Evolutionary conservation across 2,113 vertebrate species (phyloP).

Genomic region (Microtus pennsylvanicus): DNA sequence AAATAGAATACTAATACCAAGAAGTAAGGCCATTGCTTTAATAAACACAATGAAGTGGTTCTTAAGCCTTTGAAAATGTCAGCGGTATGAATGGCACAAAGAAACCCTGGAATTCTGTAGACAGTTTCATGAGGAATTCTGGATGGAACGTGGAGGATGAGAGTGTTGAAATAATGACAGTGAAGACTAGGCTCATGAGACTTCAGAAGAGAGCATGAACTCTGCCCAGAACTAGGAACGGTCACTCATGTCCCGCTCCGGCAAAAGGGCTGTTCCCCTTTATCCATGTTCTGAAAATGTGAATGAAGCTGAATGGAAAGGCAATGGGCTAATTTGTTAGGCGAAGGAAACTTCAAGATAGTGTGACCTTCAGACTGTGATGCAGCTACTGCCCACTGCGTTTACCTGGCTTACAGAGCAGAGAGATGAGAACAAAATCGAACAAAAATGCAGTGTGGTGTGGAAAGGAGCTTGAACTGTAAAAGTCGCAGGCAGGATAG

Average conservation of each 20-base stretch:
- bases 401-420: neutral
- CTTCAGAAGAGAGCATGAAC: too few relatives aligned
- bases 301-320: neutral
- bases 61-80: neutral
- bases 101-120: neutral
- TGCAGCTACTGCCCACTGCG: too few relatives aligned
- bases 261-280: too few relatives aligned
- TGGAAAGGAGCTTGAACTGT: neutral
- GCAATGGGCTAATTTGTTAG: neutral
- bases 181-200: too few relatives aligned
- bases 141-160: neutral
- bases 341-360: neutral
- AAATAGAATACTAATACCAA: neutral
- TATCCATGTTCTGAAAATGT: neutral
- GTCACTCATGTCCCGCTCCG: too few relatives aligned
- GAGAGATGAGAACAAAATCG: neutral
- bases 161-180: fast-evolving
- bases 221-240: neutral
- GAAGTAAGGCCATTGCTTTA: neutral
- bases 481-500: neutral
- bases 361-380: neutral
- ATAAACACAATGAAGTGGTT: neutral
- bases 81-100: too few relatives aligned
- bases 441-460: neutral
- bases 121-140: neutral